Conservation (phyloP, 1,140 invertebrate species). For the Tetramorium simillimum region DNA sequence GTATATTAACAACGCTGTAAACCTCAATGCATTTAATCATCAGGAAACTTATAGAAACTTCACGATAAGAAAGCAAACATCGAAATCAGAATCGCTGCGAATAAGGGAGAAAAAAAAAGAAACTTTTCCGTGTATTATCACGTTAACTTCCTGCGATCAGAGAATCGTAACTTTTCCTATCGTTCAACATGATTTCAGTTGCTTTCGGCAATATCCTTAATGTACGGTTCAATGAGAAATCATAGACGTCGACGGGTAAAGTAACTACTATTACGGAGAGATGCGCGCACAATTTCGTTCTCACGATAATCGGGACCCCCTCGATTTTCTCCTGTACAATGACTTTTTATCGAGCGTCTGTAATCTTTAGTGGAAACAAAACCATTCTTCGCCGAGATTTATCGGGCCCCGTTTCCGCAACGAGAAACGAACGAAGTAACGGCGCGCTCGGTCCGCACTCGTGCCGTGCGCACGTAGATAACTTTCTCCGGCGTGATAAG, state of each 20-base stretch:
- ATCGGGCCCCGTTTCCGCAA: constrained; percentile 60
- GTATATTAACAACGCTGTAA: constrained; percentile 61
- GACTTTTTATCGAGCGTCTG: constrained; percentile 69
- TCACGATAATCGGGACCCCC: constrained; percentile 50
- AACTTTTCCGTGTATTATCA: constrained; percentile 1
- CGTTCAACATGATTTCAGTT: constrained; percentile 40
- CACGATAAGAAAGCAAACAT: background rate
- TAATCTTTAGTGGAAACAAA: constrained; percentile 74
- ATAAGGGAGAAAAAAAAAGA: background rate
- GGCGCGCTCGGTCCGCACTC: constrained; percentile 36
- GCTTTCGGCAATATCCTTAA: constrained; percentile 34
- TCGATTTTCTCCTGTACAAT: constrained; percentile 51
- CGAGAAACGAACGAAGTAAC: constrained; percentile 43
- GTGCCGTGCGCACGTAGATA: constrained; percentile 73
- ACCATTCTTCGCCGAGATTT: constrained; percentile 70
- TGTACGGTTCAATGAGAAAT: constrained; percentile 44
- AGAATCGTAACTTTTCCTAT: constrained; percentile 32
- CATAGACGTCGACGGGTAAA: constrained; percentile 18
- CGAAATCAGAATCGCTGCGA: background rate
- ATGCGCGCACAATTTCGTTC: constrained; percentile 50
- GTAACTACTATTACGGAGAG: constrained; percentile 38
- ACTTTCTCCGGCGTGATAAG: constrained; percentile 79
- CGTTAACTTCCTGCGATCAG: constrained; percentile 5
- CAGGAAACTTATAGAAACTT: background rate
- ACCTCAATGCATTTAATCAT: background rate